Base-by-base conservation (phyloP, 23 tunicate species). In the Diplosoma virens region DNA sequence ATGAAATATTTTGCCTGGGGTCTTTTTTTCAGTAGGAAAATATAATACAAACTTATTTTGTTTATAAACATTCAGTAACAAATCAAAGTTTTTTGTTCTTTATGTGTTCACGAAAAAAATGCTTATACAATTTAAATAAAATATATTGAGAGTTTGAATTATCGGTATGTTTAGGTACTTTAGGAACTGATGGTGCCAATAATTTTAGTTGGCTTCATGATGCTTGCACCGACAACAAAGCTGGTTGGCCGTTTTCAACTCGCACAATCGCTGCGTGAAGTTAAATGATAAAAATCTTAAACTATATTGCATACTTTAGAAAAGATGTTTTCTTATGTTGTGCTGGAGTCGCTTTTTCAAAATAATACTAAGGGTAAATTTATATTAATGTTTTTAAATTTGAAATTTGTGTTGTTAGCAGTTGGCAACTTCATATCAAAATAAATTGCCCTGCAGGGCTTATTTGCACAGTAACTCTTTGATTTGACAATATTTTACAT, bases 151-250 rank as follows among this genome's bases (percentile, higher is more conserved):
- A 9, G 11, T 11, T 45, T 45, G 14, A 9, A 16, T 11, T 41
- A 4, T 47, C 23, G 17, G 18, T 30, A 64, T 61, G 4, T 29
- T 22, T 65, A 78, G 83, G 83, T 7, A 24, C 35, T 22, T 47
- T 78, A 37, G 83, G 83, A 25, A 37, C 35, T 16, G 48, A 63
- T 5, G 83, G 66, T 45, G 83, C 73, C 1, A 72, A 58, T 1
- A 63, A 77, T 33, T 84, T 84, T 28, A 77, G 78, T 27, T 84
- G 90, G 90, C 90, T 83, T 28, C 78, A 84, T 81, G 77, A 84
- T 52, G 69, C 37, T 46, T 67, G 83, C 37, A 35, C 36, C 21
- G 90, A 84, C 48, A 78, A 58, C 37, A 77, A 34, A 30, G 83
- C 78, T 0, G 90, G 25, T 22, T 84, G 34, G 60, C 54, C 1